These are phyloP conservation scores for Desoria tigrina DNA, from an alignment of 2,888 invertebrate species.

Conservation along the genomic window DNA sequence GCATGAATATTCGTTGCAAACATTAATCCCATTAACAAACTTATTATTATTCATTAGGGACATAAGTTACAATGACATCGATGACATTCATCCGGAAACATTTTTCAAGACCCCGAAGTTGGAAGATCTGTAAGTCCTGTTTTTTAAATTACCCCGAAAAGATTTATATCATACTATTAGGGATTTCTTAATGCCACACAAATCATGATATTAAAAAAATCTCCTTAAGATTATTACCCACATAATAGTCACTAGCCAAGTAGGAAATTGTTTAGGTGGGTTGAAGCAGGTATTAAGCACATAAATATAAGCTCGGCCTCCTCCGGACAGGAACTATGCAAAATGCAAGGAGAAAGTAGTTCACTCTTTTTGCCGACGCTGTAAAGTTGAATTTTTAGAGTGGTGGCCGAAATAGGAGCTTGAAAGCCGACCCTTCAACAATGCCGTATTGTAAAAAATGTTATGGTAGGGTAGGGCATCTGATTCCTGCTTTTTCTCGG, in stretches of 20 bases:
- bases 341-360: no score
- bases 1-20: no score
- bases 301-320: no score
- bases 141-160: background rate
- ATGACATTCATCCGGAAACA: conserved; percentile 79
- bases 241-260: no score
- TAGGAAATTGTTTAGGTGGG: no score
- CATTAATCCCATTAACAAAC: background rate
- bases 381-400: background rate
- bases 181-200: no score
- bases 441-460: conserved; percentile 2
- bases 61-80: conserved; percentile 81
- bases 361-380: background rate
- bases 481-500: no score
- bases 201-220: no score
- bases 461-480: background rate
- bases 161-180: no score
- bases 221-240: no score
- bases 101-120: conserved; percentile 76
- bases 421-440: background rate
- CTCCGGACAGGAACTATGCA: no score
- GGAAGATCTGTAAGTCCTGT: conserved; percentile 77
- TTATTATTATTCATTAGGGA: conserved; percentile 68
- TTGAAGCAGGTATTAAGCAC: no score
- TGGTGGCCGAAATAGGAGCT: background rate